Evolutionary conservation across 2,888 invertebrate genomes (phyloP), one percentile per base, ranked within the genome.

Genomic region (Ophioninae sp.): DNA sequence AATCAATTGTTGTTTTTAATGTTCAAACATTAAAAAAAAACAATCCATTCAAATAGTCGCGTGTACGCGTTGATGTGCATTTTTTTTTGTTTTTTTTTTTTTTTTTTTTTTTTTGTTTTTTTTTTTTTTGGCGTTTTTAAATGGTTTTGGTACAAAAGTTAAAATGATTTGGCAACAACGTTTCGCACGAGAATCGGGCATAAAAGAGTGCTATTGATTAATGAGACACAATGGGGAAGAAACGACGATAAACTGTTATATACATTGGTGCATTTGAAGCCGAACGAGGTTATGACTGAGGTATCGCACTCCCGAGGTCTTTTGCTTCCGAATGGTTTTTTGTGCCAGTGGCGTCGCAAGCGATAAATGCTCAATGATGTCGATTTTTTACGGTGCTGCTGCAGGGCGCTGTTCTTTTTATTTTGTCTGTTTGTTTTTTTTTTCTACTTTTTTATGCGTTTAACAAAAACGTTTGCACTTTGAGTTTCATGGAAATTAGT

Each of bases 131-230:
- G n/a, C n/a, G n/a, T n/a, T n/a, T n/a, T n/a, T n/a, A n/a, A n/a
- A n/a, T n/a, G n/a, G n/a, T n/a, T n/a, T n/a, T n/a, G n/a, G n/a
- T n/a, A n/a, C n/a, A n/a, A n/a, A 56, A 13, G 67, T 13, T 59
- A 10, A 23, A 59, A 65, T 39, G 10, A 67, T 13, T 67, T 20
- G 10, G 61, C 51, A 51, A 5, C 10, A 63, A 63, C 63, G 13
- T 51, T 64, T 74, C 13, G 51, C 64, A 30, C 10, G 64, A 30
- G 17, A 69, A 67, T 22, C 30, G 51, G 5, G 13, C 37, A 51
- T 63, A 51, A 77, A 77, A 77, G 58, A 69, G 23, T 61, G 61
- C 51, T 59, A 76, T 59, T 63, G 61, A 69, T 63, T 61, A 61
- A 64, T 56, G 63, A 39, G 67, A 59, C 65, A 58, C 67, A 58